These are phyloP conservation scores for Sesia bembeciformis DNA, from an alignment of 2,888 invertebrate genomes.

Conservation along the genomic window DNA sequence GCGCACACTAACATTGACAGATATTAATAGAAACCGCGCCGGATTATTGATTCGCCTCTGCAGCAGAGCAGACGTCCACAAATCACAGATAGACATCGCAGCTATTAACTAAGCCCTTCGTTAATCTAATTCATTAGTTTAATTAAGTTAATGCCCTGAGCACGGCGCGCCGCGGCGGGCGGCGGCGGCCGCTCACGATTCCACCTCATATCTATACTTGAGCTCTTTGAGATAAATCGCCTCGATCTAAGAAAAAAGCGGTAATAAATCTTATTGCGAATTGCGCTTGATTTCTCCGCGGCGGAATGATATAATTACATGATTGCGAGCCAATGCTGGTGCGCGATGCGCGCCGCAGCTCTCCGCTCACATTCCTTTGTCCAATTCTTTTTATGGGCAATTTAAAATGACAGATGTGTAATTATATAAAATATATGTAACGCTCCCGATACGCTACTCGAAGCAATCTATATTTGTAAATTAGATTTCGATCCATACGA, in stretches of 20 bases:
- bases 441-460: background rate
- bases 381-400: slow-evolving; percentile 15
- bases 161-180: slow-evolving; percentile 14
- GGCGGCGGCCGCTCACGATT: slow-evolving; percentile 10
- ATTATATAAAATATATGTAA: slow-evolving; percentile 17
- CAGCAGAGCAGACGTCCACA: slow-evolving; percentile 13
- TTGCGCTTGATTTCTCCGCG: slow-evolving; percentile 33
- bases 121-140: slow-evolving; percentile 41
- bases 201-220: background rate
- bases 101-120: slow-evolving; percentile 11
- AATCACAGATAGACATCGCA: slow-evolving; percentile 18
- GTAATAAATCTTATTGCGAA: slow-evolving; percentile 39
- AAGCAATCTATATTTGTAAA: background rate
- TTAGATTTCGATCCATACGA: too few relatives aligned
- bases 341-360: background rate
- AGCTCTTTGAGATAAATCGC: slow-evolving; percentile 19
- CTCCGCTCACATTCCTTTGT: background rate
- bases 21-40: slow-evolving; percentile 17
- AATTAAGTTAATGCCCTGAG: slow-evolving; percentile 35
- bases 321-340: slow-evolving; percentile 16
- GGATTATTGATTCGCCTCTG: slow-evolving; percentile 18
- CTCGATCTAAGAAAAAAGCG: slow-evolving; percentile 31
- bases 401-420: slow-evolving; percentile 18
- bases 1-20: slow-evolving; percentile 9
- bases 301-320: slow-evolving; percentile 45